phyloP scores from a whole-genome alignment of 2,888 invertebrate species.

The Scaptomyza caliginosa region DNA sequence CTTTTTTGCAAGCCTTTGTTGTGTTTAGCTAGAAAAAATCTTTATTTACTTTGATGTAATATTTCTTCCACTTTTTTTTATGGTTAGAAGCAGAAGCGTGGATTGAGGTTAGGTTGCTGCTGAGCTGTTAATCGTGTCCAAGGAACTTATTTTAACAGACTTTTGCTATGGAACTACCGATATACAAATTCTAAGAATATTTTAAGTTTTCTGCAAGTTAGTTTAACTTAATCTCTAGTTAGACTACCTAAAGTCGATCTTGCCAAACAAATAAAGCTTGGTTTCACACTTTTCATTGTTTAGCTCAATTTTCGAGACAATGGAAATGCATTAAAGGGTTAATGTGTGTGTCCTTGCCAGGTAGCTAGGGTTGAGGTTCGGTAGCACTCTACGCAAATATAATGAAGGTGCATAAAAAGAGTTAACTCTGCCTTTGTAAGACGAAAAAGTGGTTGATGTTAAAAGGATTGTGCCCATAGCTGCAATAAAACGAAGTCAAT shows the following conservation, averaged over 20 bases:
- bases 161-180: slow-evolving; percentile 14
- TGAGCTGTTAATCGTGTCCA: slow-evolving; percentile 13
- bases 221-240: not conserved
- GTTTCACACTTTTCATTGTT: slow-evolving; percentile 44
- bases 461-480: slow-evolving; percentile 11
- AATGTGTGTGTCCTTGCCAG: slow-evolving; percentile 32
- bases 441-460: slow-evolving; percentile 14
- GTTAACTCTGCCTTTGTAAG: slow-evolving; percentile 58
- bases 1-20: slow-evolving; percentile 77
- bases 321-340: slow-evolving; percentile 67
- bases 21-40: slow-evolving; percentile 49
- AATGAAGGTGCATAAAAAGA: slow-evolving; percentile 66
- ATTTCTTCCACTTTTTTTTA: slow-evolving; percentile 40
- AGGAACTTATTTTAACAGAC: slow-evolving; percentile 10
- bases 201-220: no score
- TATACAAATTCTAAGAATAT: no score
- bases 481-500: slow-evolving; percentile 48
- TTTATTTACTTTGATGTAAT: slow-evolving; percentile 21
- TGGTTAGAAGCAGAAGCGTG: slow-evolving; percentile 11
- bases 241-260: not conserved
- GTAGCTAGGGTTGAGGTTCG: slow-evolving; percentile 24
- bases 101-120: slow-evolving; percentile 15
- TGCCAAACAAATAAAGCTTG: slow-evolving; percentile 1
- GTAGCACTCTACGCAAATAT: slow-evolving; percentile 22
- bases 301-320: slow-evolving; percentile 41